A percentile compares a stretch with the other conserved stretches of the same genome.
phyloP scores from a whole-genome alignment of 2,797 vertebrate genomes.

The Falco concolor region DNA sequence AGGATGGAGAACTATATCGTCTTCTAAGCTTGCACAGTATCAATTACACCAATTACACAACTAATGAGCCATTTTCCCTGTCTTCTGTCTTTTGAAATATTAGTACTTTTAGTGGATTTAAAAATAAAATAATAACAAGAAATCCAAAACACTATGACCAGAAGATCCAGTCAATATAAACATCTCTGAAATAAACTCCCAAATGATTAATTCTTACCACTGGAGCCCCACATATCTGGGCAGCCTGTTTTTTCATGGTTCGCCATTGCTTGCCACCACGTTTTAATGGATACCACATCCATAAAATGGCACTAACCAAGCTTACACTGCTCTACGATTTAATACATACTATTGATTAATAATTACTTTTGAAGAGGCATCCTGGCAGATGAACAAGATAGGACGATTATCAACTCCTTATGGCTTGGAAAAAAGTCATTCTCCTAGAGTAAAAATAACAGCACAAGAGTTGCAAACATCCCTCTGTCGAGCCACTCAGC shows the following conservation, averaged over 20 bases:
- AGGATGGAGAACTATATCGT: background rate
- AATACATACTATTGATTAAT: background rate
- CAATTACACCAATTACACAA: background rate
- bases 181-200: background rate
- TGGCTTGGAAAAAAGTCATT: background rate
- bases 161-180: background rate
- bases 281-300: background rate
- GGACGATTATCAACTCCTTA: background rate
- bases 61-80: background rate
- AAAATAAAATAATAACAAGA: background rate
- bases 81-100: background rate
- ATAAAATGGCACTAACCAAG: background rate
- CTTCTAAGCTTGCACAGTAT: background rate
- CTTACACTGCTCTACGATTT: background rate
- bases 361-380: background rate
- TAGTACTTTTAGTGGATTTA: background rate
- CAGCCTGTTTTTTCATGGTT: background rate
- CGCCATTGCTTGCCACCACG: background rate
- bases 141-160: background rate
- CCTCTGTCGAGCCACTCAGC: background rate
- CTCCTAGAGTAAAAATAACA: background rate
- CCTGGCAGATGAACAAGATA: background rate
- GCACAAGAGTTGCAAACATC: background rate
- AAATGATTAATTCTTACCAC: background rate
- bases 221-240: background rate